These are phyloP conservation scores for Eudyptes chrysolophus DNA, from an alignment of 2,113 vertebrate genomes.

Conservation along the genomic window DNA sequence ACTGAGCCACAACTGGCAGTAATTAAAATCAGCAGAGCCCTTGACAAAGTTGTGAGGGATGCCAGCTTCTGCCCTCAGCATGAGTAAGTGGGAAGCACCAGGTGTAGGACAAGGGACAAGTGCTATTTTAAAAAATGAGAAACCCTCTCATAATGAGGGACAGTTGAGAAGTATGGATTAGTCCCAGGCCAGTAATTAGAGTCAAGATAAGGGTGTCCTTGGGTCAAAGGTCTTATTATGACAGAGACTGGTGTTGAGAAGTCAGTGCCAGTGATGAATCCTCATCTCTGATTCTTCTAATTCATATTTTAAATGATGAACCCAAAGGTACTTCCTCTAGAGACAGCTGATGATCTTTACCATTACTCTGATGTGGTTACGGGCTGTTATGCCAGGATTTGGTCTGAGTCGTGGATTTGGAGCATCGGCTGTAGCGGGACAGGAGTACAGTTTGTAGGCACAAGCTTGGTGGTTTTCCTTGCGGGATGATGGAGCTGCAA, in stretches of 20 bases:
- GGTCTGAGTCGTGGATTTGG: neutral
- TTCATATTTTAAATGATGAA: constrained; percentile 59
- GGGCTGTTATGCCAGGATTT: neutral
- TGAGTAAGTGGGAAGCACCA: constrained; percentile 60
- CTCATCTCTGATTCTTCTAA: constrained; percentile 38
- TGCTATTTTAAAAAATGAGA: constrained; percentile 64
- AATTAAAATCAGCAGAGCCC: constrained; percentile 12
- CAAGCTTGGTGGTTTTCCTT: neutral
- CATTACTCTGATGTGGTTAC: neutral
- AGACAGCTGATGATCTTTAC: constrained; percentile 59
- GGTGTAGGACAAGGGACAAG: constrained; percentile 56
- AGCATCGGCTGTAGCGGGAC: neutral
- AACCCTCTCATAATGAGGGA: constrained; percentile 60
- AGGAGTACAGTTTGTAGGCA: neutral
- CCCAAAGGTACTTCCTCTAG: constrained; percentile 23
- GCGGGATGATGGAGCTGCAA: neutral
- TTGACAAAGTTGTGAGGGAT: constrained; percentile 21
- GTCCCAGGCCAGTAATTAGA: constrained; percentile 67
- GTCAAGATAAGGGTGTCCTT: constrained; percentile 51
- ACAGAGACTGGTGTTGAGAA: neutral
- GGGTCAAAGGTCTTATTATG: constrained; percentile 65
- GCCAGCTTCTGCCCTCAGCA: constrained; percentile 19
- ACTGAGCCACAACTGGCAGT: neutral
- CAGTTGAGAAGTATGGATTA: constrained; percentile 56
- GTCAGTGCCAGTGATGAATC: neutral